phyloP scores from a whole-genome alignment of 1,140 invertebrate genomes.

The Zaprionus lachaisei region DNA sequence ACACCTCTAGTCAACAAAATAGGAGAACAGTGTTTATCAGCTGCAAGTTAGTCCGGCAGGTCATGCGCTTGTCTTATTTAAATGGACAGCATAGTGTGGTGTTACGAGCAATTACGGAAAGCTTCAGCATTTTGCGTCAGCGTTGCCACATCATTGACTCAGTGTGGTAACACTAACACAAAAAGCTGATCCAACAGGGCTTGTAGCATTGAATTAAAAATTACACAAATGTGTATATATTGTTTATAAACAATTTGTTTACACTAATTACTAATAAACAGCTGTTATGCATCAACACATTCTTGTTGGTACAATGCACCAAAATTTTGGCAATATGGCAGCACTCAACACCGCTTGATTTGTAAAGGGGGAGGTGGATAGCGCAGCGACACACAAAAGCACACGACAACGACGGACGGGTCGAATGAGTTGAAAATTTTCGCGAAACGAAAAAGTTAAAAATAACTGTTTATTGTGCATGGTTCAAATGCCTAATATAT shows the following conservation, averaged over 20 bases:
- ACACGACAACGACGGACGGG: conserved; percentile 65
- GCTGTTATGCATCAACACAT: background rate
- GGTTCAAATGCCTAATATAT: conserved; percentile 43
- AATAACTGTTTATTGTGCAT: conserved; percentile 78
- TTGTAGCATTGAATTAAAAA: conserved; percentile 23
- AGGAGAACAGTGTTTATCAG: conserved; percentile 32
- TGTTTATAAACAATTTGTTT: conserved; percentile 60
- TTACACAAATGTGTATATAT: conserved; percentile 23
- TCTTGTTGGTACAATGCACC: conserved; percentile 11
- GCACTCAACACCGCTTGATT: conserved; percentile 13
- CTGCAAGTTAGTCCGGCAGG: conserved; percentile 23
- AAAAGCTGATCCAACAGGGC: conserved; percentile 52
- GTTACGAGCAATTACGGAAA: conserved; percentile 28
- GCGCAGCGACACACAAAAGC: conserved; percentile 63
- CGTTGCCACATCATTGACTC: conserved; percentile 17
- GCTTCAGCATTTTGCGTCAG: conserved; percentile 22
- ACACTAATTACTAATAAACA: background rate
- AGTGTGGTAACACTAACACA: conserved; percentile 18
- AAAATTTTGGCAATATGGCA: conserved; percentile 38
- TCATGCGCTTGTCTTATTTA: conserved; percentile 28
- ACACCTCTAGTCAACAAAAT: conserved; percentile 33
- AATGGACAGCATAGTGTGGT: conserved; percentile 21
- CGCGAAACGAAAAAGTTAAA: conserved; percentile 78
- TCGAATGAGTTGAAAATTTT: conserved; percentile 80
- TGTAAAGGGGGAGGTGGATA: conserved; percentile 27